A percentile compares a stretch with the other conserved stretches of the same genome.
Conservation (phyloP, 30 jellyfish, hydroid and myxozoan genomes). For the Mastigias papua region DNA sequence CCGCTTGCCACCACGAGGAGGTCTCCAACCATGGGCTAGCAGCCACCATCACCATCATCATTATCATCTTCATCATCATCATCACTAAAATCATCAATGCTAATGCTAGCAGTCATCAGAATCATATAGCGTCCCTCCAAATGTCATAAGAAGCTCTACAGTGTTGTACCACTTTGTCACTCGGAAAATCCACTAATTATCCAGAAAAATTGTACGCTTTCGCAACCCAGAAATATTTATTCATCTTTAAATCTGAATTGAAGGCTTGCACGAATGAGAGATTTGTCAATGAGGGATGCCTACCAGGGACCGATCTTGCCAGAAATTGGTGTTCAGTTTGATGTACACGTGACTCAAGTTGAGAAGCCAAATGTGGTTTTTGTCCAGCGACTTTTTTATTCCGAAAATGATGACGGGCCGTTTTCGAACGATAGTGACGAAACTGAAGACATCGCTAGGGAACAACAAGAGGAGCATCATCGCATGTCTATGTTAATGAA, state of each 20-base stretch:
- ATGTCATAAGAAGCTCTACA: too few species aligned
- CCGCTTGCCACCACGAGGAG: too few species aligned
- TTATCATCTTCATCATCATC: too few species aligned
- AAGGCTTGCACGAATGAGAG: conserved; percentile 29
- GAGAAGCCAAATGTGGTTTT: conserved; percentile 78
- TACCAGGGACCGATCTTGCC: conserved; percentile 65
- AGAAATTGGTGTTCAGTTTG: conserved; percentile 79
- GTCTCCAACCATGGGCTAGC: too few species aligned
- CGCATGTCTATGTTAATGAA: conserved; percentile 30
- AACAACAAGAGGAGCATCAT: conserved; percentile 33
- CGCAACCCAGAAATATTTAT: too few species aligned
- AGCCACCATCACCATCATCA: too few species aligned
- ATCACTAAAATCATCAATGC: too few species aligned
- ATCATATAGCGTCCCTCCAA: too few species aligned
- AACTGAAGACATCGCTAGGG: conserved; percentile 58
- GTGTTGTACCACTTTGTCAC: too few species aligned
- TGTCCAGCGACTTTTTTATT: conserved; percentile 74
- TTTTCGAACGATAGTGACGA: conserved; percentile 56
- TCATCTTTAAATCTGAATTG: neutral
- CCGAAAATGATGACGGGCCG: conserved; percentile 24
- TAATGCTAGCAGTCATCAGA: too few species aligned
- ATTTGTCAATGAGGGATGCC: conserved; percentile 2
- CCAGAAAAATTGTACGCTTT: too few species aligned
- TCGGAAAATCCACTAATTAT: too few species aligned
- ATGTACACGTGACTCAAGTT: conserved; percentile 84